Evolutionary conservation across 2,113 vertebrate genomes (phyloP).

Genomic region (Chaetura pelagica): DNA sequence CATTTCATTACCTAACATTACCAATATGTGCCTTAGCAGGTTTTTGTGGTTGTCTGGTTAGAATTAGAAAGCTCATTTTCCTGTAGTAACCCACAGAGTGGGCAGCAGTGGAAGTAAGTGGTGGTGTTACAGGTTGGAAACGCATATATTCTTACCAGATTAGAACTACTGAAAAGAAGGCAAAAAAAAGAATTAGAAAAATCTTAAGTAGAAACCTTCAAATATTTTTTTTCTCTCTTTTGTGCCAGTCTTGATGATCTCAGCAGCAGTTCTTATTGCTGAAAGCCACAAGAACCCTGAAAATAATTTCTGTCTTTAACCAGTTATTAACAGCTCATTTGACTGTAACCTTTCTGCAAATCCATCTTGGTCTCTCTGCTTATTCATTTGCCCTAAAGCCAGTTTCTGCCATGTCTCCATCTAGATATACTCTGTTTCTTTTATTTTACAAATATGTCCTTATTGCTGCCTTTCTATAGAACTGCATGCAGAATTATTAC

Average conservation of each 20-base stretch:
- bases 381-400: not conserved
- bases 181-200: not conserved
- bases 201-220: not conserved
- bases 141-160: not conserved
- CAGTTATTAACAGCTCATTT: not conserved
- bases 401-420: not conserved
- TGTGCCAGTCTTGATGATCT: not conserved
- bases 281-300: not conserved
- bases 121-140: not conserved
- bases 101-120: not conserved
- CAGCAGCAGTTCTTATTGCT: not conserved
- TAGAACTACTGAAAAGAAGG: not conserved
- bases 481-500: not conserved
- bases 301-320: not conserved
- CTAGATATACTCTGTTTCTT: not conserved
- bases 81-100: not conserved
- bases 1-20: not conserved
- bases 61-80: not conserved
- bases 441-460: not conserved
- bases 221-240: not conserved
- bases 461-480: not conserved
- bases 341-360: not conserved
- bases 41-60: not conserved
- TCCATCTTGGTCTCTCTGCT: not conserved
- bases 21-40: not conserved